Conservation (phyloP, 2,113 vertebrate genomes). For the Cyprinodon brontotheroides region DNA sequence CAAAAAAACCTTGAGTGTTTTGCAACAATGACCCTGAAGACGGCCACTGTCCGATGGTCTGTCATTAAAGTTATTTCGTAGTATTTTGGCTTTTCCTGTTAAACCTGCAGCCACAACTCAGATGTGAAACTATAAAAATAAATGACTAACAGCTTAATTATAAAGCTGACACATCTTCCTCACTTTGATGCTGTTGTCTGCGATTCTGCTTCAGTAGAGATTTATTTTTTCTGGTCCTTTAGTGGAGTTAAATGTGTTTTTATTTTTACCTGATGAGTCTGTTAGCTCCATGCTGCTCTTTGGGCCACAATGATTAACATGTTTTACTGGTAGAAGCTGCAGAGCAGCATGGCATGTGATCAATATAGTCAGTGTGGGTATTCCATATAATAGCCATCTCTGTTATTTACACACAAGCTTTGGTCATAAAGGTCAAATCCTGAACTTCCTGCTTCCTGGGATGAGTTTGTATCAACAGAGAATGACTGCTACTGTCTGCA, state of each 20-base stretch:
- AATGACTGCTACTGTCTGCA: background rate
- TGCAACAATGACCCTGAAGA: no score
- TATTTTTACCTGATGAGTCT: no score
- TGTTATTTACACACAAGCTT: conserved; percentile 34
- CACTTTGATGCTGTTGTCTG: background rate
- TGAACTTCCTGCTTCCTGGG: background rate
- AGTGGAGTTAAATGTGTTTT: no score
- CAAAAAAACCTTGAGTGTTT: no score
- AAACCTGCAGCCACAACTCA: no score
- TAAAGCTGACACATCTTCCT: background rate
- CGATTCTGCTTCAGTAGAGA: background rate
- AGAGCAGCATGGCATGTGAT: background rate
- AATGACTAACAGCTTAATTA: no score
- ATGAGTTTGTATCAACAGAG: background rate
- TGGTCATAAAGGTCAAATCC: conserved; percentile 22
- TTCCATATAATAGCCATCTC: accelerated
- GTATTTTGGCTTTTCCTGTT: no score
- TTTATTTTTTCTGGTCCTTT: no score
- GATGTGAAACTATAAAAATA: no score
- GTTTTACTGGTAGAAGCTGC: background rate
- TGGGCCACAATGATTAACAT: background rate
- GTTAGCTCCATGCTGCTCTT: background rate
- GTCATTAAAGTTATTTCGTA: no score
- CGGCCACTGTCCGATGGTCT: no score
- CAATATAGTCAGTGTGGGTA: no score